Evolutionary conservation across 1,140 invertebrate species (phyloP).

Genomic region (Drosophila lacertosa): DNA sequence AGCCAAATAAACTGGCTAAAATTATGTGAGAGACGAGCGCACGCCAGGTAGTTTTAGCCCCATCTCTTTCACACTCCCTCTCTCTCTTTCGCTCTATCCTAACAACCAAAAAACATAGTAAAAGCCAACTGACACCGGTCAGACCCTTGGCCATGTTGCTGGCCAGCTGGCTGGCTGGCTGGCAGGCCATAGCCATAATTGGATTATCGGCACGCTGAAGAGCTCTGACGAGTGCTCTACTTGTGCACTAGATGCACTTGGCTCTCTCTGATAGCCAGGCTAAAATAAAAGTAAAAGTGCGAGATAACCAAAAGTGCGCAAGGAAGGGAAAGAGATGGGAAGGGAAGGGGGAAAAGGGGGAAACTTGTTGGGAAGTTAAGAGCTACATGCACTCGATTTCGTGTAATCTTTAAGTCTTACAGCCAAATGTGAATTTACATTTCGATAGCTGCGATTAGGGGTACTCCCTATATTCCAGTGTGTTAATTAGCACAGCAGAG

Average conservation of each 20-base stretch:
- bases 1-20: constrained; percentile 68
- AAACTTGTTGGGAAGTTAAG: too few species aligned
- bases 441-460: too few species aligned
- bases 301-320: constrained; percentile 23
- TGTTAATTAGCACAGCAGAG: too few species aligned
- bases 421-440: constrained; percentile 11
- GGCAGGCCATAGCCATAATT: constrained; percentile 56
- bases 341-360: too few species aligned
- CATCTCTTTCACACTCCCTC: neutral
- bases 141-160: constrained; percentile 56
- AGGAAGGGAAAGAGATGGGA: too few species aligned
- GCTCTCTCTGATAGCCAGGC: constrained; percentile 24
- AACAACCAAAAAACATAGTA: constrained; percentile 1
- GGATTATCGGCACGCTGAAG: constrained; percentile 71
- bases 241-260: constrained; percentile 43
- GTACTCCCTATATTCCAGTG: too few species aligned
- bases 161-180: too few species aligned
- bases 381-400: constrained; percentile 2
- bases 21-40: constrained; percentile 61
- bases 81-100: too few species aligned
- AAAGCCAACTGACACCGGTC: constrained; percentile 4
- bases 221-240: constrained; percentile 65
- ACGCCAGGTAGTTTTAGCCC: constrained; percentile 14
- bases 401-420: constrained; percentile 21
- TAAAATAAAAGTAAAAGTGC: constrained; percentile 34